Evolutionary conservation across 2,888 invertebrate genomes (phyloP).

Genomic region (Sericinus montela): DNA sequence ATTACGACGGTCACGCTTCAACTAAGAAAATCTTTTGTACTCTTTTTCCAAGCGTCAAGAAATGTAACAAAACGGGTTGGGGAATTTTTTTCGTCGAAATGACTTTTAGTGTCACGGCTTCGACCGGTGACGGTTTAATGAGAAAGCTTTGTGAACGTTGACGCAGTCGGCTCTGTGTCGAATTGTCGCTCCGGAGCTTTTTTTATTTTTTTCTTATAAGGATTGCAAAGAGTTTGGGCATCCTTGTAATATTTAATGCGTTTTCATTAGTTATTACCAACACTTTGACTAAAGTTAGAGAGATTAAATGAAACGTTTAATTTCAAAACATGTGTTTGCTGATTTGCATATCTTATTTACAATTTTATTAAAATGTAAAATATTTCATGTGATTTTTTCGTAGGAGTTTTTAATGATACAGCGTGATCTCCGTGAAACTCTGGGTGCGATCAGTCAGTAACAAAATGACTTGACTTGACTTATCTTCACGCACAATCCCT

Average conservation of each 20-base stretch:
- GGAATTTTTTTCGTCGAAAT: constrained; percentile 62
- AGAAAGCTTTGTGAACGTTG: constrained; percentile 72
- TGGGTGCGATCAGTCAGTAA: no score
- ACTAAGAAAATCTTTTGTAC: constrained; percentile 74
- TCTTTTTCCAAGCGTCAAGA: constrained; percentile 69
- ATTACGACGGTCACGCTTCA: constrained; percentile 75
- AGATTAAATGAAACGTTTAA: not conserved
- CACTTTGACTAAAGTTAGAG: constrained; percentile 12
- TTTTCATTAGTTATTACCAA: constrained; percentile 18
- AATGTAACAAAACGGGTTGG: constrained; percentile 66
- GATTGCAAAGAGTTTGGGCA: constrained; percentile 35
- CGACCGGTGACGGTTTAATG: constrained; percentile 72
- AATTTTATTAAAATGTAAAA: not conserved
- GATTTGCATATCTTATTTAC: not conserved
- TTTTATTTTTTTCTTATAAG: constrained; percentile 49
- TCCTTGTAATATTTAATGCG: constrained; percentile 23
- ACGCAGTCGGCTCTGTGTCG: constrained; percentile 68
- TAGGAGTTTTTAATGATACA: no score
- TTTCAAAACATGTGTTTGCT: not conserved
- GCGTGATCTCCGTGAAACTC: no score
- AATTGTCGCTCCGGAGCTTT: constrained; percentile 58
- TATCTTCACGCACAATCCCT: no score
- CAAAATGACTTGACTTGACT: no score
- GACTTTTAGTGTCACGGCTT: constrained; percentile 72
- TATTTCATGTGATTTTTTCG: no score